Evolutionary conservation across 30 jellyfish, hydroid and myxozoan genomes (phyloP).

Genomic region (Clytia hemisphaerica): DNA sequence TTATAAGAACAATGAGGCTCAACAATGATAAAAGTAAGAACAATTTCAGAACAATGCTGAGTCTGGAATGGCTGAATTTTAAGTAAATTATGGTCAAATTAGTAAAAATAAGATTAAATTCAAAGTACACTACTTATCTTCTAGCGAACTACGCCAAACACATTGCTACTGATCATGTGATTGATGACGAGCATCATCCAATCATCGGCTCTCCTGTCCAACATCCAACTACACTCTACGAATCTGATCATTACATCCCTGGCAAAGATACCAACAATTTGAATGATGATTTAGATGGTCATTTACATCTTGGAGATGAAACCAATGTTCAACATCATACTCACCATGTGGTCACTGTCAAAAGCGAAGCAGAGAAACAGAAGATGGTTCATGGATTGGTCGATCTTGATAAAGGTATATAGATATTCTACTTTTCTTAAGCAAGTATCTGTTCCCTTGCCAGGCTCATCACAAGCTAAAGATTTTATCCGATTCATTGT

Average conservation of each 20-base stretch:
- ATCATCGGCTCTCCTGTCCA: slow-evolving; percentile 19
- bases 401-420: slow-evolving; percentile 58
- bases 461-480: too few relatives aligned
- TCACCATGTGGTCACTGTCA: slow-evolving; percentile 72
- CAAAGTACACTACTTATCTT: too few relatives aligned
- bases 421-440: too few relatives aligned
- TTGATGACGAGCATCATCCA: slow-evolving; percentile 41
- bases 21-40: too few relatives aligned
- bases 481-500: too few relatives aligned
- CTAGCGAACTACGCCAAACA: too few relatives aligned
- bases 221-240: slow-evolving; percentile 35
- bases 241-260: slow-evolving; percentile 57
- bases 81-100: too few relatives aligned
- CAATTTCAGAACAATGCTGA: too few relatives aligned
- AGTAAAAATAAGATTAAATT: too few relatives aligned
- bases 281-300: slow-evolving; percentile 23
- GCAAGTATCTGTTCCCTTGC: too few relatives aligned
- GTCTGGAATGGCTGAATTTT: too few relatives aligned
- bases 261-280: slow-evolving; percentile 35
- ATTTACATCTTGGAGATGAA: slow-evolving; percentile 21
- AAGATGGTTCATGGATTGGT: slow-evolving; percentile 57
- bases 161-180: slow-evolving; percentile 16
- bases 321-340: slow-evolving; percentile 74
- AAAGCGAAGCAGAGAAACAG: slow-evolving; percentile 63
- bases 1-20: too few relatives aligned